A percentile compares a stretch with the other conserved stretches of the same genome.
Conservation (phyloP, 2,797 vertebrate species). For the Etheostoma perlongum region DNA sequence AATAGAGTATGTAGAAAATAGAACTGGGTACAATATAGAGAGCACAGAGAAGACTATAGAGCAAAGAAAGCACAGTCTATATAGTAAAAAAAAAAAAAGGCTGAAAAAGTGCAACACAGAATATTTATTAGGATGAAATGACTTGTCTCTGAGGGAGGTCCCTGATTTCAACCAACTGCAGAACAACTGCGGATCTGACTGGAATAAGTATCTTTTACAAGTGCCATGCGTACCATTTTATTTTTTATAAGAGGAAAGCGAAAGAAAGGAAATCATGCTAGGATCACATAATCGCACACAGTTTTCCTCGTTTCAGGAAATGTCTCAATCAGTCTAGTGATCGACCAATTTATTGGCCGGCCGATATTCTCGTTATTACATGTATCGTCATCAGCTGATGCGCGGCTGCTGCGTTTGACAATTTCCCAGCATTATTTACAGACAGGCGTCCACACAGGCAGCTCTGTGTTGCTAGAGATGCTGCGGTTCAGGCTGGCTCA, state of each 20-base stretch:
- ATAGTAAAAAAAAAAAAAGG: conserved; percentile 1
- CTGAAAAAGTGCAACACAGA: neutral
- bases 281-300: neutral
- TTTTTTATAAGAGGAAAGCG: neutral
- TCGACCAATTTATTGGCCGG: too few species aligned
- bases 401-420: too few species aligned
- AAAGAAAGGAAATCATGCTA: neutral
- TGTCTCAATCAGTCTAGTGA: too few species aligned
- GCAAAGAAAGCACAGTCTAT: neutral
- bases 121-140: neutral
- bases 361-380: too few species aligned
- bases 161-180: too few species aligned
- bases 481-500: too few species aligned
- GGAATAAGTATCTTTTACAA: too few species aligned
- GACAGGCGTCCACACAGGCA: too few species aligned
- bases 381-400: too few species aligned
- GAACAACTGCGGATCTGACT: too few species aligned
- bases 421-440: too few species aligned
- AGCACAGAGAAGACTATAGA: neutral
- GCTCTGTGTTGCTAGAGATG: too few species aligned
- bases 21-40: neutral
- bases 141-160: neutral
- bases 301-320: conserved; percentile 1
- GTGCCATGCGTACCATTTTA: neutral
- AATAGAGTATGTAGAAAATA: neutral